Evolutionary conservation across 2,797 vertebrate genomes (phyloP).

Genomic region (Siniperca obscura): DNA sequence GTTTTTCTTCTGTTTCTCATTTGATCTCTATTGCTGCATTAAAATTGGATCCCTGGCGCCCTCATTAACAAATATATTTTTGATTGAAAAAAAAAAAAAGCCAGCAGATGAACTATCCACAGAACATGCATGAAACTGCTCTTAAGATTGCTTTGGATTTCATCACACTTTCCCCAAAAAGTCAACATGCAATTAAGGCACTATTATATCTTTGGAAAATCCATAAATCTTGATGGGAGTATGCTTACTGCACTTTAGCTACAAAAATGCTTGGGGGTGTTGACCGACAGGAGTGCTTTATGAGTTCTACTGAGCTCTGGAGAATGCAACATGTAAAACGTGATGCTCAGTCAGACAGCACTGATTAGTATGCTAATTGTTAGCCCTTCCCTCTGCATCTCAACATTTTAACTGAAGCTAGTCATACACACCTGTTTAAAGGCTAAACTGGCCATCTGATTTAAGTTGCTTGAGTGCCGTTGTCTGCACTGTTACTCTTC

Average conservation of each 20-base stretch:
- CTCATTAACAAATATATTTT: slow-evolving; percentile 67
- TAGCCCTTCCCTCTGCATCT: slow-evolving; percentile 2
- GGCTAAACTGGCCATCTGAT: slow-evolving; percentile 38
- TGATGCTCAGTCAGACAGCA: slow-evolving; percentile 11
- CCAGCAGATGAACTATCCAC: slow-evolving; percentile 34
- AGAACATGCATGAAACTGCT: slow-evolving; percentile 20
- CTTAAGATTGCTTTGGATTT: slow-evolving; percentile 69
- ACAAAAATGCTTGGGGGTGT: slow-evolving; percentile 12
- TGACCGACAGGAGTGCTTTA: slow-evolving; percentile 23
- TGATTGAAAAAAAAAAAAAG: slow-evolving; percentile 20
- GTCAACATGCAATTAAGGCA: slow-evolving; percentile 70
- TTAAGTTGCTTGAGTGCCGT: slow-evolving; percentile 32
- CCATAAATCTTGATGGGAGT: slow-evolving; percentile 40
- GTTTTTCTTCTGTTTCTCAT: slow-evolving; percentile 26
- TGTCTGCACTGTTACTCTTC: slow-evolving; percentile 62
- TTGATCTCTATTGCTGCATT: slow-evolving; percentile 30
- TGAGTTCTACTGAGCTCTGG: slow-evolving; percentile 47
- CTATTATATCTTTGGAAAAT: slow-evolving; percentile 54
- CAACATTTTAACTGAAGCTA: slow-evolving; percentile 1
- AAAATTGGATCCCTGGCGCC: slow-evolving; percentile 26
- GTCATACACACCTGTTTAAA: slow-evolving; percentile 26
- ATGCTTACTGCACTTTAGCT: slow-evolving; percentile 18
- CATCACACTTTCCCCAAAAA: slow-evolving; percentile 68
- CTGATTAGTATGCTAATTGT: slow-evolving; percentile 52
- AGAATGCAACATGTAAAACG: slow-evolving; percentile 46